Evolutionary conservation across 2,797 vertebrate species (phyloP), one percentile per base, ranked within the genome.

Genomic region (Melanotaenia nigrans): DNA sequence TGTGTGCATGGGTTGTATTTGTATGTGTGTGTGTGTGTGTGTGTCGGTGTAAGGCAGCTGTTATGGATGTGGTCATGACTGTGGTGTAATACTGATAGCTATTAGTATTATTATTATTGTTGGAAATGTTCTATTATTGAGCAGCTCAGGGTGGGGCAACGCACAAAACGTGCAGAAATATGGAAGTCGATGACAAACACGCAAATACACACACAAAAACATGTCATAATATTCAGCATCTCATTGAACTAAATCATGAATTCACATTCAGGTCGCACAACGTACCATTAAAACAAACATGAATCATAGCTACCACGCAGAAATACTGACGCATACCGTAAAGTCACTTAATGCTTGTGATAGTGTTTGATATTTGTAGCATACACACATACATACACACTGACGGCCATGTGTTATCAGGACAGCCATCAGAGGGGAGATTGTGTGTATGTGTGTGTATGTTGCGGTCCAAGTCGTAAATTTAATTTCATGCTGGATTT

Each of bases 401-500:
- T 45, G 62, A 73, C 65, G 68, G 63, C 68, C 61, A 54, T 84
- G 82, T 77, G 79, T 86, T 94, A 94, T 94, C 93, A 84, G 87
- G 85, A 78, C 81, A 87, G 80, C 76, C 86, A 94, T 95, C 93
- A 91, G 83, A 86, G 61, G 42, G 59, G 66, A 77, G 81, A 38
- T 55, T 20, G 65, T 59, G 75, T 35, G 76, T 84, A 84, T 78
- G 77, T 20, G 65, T 59, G 75, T 35, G 76, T 84, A 84, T 78
- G 77, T 87, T 88, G 90, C 89, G 84, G 90, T 92, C 91, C 92
- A 94, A 92, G 92, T 93, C 90, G 76, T 92, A 94, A 91, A 93
- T 94, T 92, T 94, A 93, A 94, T 95, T 94, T 94, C 92, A 95
- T 94, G 93, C 93, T 93, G 92, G 92, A 93, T 95, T 94, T 94